A percentile compares a stretch with the other conserved stretches of the same genome.
phyloP scores from a whole-genome alignment of 1,140 invertebrate species.

The Hylaeus anthracinus region DNA sequence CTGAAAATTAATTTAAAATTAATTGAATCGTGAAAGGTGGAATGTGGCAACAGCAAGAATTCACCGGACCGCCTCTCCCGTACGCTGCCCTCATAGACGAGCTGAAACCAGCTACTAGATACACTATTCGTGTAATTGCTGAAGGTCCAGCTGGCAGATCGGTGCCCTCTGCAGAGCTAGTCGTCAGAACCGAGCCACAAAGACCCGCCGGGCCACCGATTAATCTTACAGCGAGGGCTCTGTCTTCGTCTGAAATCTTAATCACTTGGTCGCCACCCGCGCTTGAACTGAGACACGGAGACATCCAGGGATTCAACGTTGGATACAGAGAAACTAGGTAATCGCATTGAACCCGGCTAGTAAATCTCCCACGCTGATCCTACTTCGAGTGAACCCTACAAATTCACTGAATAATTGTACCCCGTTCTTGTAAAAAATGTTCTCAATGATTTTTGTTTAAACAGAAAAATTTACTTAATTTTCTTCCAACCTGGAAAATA shows the following conservation, averaged over 20 bases:
- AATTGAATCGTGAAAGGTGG: slow-evolving; percentile 70
- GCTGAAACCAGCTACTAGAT: slow-evolving; percentile 89
- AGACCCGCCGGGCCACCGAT: slow-evolving; percentile 88
- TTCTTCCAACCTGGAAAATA: too few relatives aligned
- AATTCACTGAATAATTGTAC: not conserved
- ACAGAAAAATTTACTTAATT: too few relatives aligned
- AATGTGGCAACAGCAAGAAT: slow-evolving; percentile 86
- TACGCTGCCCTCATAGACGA: slow-evolving; percentile 85
- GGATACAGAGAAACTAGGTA: slow-evolving; percentile 79
- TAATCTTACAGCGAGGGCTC: slow-evolving; percentile 85
- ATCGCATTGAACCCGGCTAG: not conserved
- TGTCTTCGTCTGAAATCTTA: slow-evolving; percentile 89
- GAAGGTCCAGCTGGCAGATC: slow-evolving; percentile 89
- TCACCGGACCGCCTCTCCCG: slow-evolving; percentile 83
- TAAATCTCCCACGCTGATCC: not conserved
- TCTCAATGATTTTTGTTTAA: too few relatives aligned
- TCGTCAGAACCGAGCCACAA: slow-evolving; percentile 88
- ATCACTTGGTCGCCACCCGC: slow-evolving; percentile 89
- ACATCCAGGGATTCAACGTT: slow-evolving; percentile 85
- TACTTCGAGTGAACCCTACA: not conserved
- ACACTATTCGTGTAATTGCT: slow-evolving; percentile 88
- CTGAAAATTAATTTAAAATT: too few relatives aligned
- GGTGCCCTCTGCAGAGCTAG: slow-evolving; percentile 85
- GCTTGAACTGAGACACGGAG: slow-evolving; percentile 86
- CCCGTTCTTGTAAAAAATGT: not conserved